A percentile compares a stretch with the other conserved stretches of the same genome.
These are phyloP conservation scores for Spatulosminthurus flaviceps DNA, from an alignment of 2,888 invertebrate species.

Conservation along the genomic window DNA sequence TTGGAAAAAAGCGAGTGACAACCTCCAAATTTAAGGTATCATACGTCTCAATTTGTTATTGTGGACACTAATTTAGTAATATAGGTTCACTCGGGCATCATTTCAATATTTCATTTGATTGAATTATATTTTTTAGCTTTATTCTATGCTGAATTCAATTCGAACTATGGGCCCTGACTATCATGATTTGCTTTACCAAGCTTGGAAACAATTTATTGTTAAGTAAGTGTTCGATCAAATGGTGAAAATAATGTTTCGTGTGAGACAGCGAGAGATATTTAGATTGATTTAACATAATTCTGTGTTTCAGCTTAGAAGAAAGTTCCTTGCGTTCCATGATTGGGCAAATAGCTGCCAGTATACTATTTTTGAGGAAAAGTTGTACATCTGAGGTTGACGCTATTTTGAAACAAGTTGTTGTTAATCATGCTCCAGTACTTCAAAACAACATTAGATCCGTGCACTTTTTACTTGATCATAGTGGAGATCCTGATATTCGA, in stretches of 20 bases:
- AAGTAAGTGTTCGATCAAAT: conserved; percentile 48
- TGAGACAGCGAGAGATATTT: too few relatives aligned
- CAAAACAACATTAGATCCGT: neutral
- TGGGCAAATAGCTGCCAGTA: conserved; percentile 52
- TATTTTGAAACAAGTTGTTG: conserved; percentile 48
- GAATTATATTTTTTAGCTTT: conserved; percentile 47
- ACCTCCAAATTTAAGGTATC: conserved; percentile 37
- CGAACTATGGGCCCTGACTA: conserved; percentile 48
- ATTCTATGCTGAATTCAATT: conserved; percentile 55
- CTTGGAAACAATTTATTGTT: conserved; percentile 53
- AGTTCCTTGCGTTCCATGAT: conserved; percentile 49
- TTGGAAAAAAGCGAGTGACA: conserved; percentile 31
- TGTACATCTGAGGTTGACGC: conserved; percentile 44
- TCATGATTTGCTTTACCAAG: conserved; percentile 46
- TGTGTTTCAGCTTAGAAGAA: conserved; percentile 52
- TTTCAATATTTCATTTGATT: neutral
- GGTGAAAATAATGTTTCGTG: too few relatives aligned
- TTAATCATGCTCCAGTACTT: neutral
- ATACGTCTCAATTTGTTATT: too few relatives aligned
- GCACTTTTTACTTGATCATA: conserved; percentile 16
- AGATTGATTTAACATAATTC: neutral
- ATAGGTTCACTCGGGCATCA: too few relatives aligned
- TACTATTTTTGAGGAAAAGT: conserved; percentile 45
- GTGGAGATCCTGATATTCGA: neutral
- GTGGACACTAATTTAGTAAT: too few relatives aligned